These are phyloP conservation scores for Oncorhynchus clarkii DNA, from an alignment of 2,113 vertebrate species.

Conservation along the genomic window DNA sequence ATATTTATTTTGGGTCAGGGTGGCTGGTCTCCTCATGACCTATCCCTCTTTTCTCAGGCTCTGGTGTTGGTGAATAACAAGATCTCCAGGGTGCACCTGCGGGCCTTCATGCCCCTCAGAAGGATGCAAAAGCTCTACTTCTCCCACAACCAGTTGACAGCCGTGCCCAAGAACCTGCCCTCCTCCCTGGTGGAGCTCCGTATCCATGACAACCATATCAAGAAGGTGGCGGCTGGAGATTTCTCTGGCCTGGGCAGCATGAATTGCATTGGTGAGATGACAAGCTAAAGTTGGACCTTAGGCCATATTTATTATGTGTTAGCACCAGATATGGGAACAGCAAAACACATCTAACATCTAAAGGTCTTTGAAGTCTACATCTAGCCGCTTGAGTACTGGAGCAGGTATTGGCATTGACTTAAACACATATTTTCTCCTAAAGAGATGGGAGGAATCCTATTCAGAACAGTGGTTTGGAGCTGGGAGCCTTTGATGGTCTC, in stretches of 20 bases:
- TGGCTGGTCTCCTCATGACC: not conserved
- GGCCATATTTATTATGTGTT: no score
- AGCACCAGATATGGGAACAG: no score
- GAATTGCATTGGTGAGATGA: constrained; percentile 78
- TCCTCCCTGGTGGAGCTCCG: constrained; percentile 75
- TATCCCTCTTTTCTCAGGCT: constrained; percentile 55
- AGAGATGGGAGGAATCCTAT: constrained; percentile 82
- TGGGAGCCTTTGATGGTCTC: constrained; percentile 78
- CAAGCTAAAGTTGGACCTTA: not conserved
- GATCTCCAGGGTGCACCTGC: constrained; percentile 75
- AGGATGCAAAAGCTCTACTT: constrained; percentile 79
- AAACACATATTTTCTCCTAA: not conserved
- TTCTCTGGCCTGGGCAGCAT: constrained; percentile 73
- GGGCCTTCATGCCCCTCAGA: constrained; percentile 71
- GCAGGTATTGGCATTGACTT: not conserved
- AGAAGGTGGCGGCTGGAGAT: constrained; percentile 70
- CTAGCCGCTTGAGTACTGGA: not conserved
- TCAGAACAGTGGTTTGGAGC: constrained; percentile 78
- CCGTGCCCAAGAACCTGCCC: constrained; percentile 76
- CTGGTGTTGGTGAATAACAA: constrained; percentile 79
- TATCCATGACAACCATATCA: constrained; percentile 80
- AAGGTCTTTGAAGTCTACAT: no score
- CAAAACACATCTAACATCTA: no score
- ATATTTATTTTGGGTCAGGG: no score
- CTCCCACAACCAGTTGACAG: constrained; percentile 77